A percentile compares a stretch with the other conserved stretches of the same genome.
Evolutionary conservation across 1,140 invertebrate species (phyloP).

Genomic region (Leptopilina boulardi): DNA sequence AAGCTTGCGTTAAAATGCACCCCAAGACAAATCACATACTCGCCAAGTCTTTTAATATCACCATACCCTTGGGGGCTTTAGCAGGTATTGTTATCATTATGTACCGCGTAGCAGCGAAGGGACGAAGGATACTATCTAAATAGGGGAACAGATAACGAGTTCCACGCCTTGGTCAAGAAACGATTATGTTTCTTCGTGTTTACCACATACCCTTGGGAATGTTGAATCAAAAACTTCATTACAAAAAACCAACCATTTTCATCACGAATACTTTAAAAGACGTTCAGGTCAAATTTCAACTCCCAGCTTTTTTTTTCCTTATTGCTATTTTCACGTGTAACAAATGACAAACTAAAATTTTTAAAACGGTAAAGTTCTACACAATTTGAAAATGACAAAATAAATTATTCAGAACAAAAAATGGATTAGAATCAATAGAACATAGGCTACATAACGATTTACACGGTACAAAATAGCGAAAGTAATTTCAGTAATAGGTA

Average conservation of each 20-base stretch:
- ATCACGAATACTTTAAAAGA: slow-evolving; percentile 21
- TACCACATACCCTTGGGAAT: slow-evolving; percentile 33
- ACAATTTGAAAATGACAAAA: no score
- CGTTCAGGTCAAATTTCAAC: background rate
- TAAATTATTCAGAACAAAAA: no score
- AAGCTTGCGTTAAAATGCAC: slow-evolving; percentile 6
- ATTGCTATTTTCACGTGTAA: slow-evolving; percentile 37
- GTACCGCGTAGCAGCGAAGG: slow-evolving; percentile 22
- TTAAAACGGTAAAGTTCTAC: background rate
- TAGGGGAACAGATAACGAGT: slow-evolving; percentile 43
- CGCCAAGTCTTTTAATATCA: background rate
- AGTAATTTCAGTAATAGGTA: no score
- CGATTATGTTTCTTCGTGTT: slow-evolving; percentile 42
- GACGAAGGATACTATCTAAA: slow-evolving; percentile 38
- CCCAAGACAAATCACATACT: slow-evolving; percentile 5
- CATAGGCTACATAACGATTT: no score
- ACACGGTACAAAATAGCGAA: no score
- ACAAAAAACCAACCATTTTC: background rate
- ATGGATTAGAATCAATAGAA: no score
- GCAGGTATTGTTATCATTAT: slow-evolving; percentile 36
- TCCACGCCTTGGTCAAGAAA: slow-evolving; percentile 33
- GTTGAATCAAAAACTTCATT: slow-evolving; percentile 31
- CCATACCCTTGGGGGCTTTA: slow-evolving; percentile 3
- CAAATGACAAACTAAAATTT: background rate
- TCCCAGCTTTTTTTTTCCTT: slow-evolving; percentile 44